A percentile compares a stretch with the other conserved stretches of the same genome.
Conservation (phyloP, 2,113 vertebrate genomes). For the Fregetta grallaria region DNA sequence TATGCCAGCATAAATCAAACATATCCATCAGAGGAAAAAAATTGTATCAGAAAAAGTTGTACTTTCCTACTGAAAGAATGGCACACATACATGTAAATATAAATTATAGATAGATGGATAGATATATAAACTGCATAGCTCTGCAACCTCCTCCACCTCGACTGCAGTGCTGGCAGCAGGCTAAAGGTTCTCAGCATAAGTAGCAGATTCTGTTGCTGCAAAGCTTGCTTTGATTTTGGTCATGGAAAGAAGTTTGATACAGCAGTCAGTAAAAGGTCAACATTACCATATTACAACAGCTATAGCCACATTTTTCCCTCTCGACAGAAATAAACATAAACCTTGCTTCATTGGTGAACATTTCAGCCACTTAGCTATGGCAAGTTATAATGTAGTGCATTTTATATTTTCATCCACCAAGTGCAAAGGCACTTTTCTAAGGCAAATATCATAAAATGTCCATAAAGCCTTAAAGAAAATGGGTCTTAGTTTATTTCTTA, state of each 20-base stretch:
- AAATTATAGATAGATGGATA: neutral
- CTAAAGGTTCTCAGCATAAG: neutral
- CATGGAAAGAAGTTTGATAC: neutral
- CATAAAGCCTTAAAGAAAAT: neutral
- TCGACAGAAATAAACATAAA: neutral
- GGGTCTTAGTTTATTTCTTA: neutral
- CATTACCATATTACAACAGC: neutral
- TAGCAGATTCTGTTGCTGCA: neutral
- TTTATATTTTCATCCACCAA: neutral
- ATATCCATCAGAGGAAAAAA: neutral
- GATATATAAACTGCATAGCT: neutral
- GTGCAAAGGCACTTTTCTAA: neutral
- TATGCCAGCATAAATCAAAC: neutral
- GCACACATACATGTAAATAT: neutral
- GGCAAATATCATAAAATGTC: fast-evolving
- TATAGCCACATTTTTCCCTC: neutral
- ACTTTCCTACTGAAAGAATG: neutral
- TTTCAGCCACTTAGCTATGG: neutral
- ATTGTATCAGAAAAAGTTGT: neutral
- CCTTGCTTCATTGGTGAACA: neutral
- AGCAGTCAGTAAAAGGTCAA: neutral
- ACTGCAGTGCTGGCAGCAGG: conserved; percentile 24
- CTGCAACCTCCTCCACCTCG: neutral
- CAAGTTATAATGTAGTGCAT: neutral
- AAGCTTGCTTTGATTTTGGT: conserved; percentile 9